Evolutionary conservation across 2,888 invertebrate genomes (phyloP).

Genomic region (Tuberolachnus salignus): DNA sequence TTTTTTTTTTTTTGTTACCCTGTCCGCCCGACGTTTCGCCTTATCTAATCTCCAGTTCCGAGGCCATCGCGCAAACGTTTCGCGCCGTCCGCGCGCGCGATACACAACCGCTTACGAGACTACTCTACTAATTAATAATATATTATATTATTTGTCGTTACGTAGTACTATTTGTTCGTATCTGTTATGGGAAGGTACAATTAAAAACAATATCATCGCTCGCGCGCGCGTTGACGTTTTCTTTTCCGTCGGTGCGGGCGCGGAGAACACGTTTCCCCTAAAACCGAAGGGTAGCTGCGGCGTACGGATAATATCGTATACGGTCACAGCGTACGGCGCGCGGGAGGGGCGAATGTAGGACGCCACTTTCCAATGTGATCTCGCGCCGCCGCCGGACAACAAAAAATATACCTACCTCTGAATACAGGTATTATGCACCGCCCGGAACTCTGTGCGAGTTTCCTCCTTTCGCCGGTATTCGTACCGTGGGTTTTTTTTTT

Average conservation of each 20-base stretch:
- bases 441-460: background rate
- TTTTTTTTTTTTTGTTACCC: slow-evolving; percentile 31
- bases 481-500: no score
- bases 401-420: no score
- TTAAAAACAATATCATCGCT: no score
- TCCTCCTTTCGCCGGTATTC: slow-evolving; percentile 43
- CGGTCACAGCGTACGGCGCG: background rate
- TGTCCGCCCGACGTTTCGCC: background rate
- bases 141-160: no score
- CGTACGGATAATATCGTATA: background rate
- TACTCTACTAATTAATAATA: no score
- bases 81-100: background rate
- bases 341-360: slow-evolving; percentile 31
- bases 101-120: no score
- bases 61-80: slow-evolving; percentile 3
- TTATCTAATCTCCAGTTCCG: slow-evolving; percentile 34
- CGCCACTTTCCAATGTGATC: slow-evolving; percentile 41
- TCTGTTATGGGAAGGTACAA: no score
- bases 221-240: no score
- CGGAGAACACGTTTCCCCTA: slow-evolving; percentile 15
- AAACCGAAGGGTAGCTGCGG: background rate
- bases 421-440: no score
- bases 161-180: no score
- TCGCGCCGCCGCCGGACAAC: background rate
- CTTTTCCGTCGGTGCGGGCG: background rate